Evolutionary conservation across 2,797 vertebrate genomes (phyloP).

Genomic region (Takifugu rubripes): DNA sequence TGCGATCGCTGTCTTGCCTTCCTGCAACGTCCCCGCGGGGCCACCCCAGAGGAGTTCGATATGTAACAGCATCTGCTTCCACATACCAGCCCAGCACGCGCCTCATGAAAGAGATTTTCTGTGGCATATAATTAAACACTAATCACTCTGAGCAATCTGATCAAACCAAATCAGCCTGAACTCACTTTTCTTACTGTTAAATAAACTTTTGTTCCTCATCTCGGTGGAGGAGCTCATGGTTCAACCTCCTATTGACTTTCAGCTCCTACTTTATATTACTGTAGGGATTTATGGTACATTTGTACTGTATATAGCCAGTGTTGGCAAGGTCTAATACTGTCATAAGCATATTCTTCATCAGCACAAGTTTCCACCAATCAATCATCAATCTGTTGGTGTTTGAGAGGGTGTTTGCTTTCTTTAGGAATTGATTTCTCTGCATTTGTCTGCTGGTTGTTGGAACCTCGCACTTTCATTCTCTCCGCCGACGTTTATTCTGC

Average conservation of each 20-base stretch:
- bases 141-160: conserved; percentile 51
- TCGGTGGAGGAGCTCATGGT: conserved; percentile 3
- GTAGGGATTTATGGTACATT: background rate
- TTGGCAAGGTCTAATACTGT: too few species aligned
- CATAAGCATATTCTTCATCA: too few species aligned
- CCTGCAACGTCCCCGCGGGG: conserved; percentile 13
- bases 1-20: conserved; percentile 25
- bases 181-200: conserved; percentile 10
- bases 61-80: conserved; percentile 24
- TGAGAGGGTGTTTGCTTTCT: too few species aligned
- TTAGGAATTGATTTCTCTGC: too few species aligned
- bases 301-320: background rate
- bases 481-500: too few species aligned
- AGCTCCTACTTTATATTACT: background rate
- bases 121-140: conserved; percentile 37
- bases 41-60: conserved; percentile 32
- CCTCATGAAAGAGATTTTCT: conserved; percentile 51
- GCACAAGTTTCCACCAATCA: too few species aligned
- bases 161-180: conserved; percentile 40
- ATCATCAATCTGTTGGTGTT: too few species aligned
- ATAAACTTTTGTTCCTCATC: background rate
- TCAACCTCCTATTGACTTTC: conserved; percentile 22
- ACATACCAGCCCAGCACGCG: conserved; percentile 28
- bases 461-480: too few species aligned
- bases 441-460: too few species aligned